Percentiles rank a stretch among this genome's conserved stretches.
Evolutionary conservation across 2,113 vertebrate species (phyloP).

Genomic region (Antigone vipio): DNA sequence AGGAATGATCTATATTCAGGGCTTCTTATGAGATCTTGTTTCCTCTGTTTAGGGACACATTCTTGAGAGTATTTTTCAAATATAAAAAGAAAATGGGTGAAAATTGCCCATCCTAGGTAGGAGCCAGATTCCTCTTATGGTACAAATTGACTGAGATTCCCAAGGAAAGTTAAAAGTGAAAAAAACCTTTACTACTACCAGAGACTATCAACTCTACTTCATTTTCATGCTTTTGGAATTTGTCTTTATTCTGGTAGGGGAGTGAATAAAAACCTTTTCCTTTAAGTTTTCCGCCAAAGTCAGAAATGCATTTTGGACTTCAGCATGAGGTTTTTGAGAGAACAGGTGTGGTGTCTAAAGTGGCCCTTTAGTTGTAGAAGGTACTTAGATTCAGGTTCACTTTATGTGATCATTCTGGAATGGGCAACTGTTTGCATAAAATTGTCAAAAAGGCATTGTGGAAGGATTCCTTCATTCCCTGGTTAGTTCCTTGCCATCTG

Average conservation of each 20-base stretch:
- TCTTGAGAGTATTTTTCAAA: not conserved
- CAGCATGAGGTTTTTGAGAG: not conserved
- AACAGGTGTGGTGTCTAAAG: not conserved
- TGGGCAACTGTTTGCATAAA: not conserved
- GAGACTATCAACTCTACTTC: not conserved
- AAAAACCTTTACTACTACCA: not conserved
- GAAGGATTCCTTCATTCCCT: not conserved
- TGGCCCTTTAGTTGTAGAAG: not conserved
- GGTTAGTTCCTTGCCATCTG: conserved; percentile 28
- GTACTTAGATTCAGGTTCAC: not conserved
- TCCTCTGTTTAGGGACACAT: not conserved
- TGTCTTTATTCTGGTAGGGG: not conserved
- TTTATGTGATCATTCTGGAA: not conserved
- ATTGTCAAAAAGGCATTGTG: not conserved
- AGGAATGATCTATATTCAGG: not conserved
- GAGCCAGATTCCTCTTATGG: not conserved
- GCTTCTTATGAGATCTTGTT: not conserved
- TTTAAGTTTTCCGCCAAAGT: not conserved
- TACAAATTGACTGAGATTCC: not conserved
- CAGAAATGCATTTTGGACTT: not conserved
- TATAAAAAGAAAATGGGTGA: not conserved
- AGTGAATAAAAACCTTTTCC: not conserved
- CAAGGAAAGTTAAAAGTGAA: not conserved
- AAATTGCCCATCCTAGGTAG: not conserved
- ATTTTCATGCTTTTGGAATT: not conserved